Evolutionary conservation across 2,113 vertebrate species (phyloP), one percentile per base, ranked within the genome.

Genomic region (Heterotilapia buettikoferi): DNA sequence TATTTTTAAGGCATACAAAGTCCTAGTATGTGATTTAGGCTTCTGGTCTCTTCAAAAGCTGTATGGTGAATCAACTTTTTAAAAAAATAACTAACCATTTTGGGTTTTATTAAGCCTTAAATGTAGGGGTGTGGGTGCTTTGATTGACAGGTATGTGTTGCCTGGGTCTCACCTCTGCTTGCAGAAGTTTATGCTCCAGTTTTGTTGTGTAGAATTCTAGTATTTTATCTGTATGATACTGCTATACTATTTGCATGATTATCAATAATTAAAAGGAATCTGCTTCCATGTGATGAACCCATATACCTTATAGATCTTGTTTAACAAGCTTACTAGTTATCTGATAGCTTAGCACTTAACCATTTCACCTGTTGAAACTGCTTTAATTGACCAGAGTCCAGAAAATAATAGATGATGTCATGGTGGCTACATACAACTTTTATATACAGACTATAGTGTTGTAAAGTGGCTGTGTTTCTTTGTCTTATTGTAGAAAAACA

Each of bases 391-490:
- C 59, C 7, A 21, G 40, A 45, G 14, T 76, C 8, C 43, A 76
- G 24, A 76, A 47, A 76, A 31, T 29, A 76, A 50, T 50, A 47
- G 5, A 26, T 0, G 6, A 73, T 10, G 2, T 76, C 40, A 47
- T 26, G 9, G 40, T 47, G 36, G 63, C 12, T 71, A 43, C n/a
- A 43, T 71, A 21, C 12, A 14, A 40, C 12, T 43, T 71, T 71
- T 71, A 71, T 43, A 71, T 43, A 43, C n/a, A 71, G 66, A 43
- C 12, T 71, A 43, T 71, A 21, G 12, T 71, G 66, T 43, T 71
- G 5, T 71, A 14, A 76, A 76, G 21, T 76, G 14, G 8, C 21
- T 47, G 21, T 0, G 4, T 47, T 73, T 73, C 68, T 73, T 26
- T 18, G 21, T 73, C 13, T 43, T 16, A 11, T 2, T 47, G 68